Conservation (phyloP, 2,888 invertebrate species). For the Leptopilina syphax region DNA sequence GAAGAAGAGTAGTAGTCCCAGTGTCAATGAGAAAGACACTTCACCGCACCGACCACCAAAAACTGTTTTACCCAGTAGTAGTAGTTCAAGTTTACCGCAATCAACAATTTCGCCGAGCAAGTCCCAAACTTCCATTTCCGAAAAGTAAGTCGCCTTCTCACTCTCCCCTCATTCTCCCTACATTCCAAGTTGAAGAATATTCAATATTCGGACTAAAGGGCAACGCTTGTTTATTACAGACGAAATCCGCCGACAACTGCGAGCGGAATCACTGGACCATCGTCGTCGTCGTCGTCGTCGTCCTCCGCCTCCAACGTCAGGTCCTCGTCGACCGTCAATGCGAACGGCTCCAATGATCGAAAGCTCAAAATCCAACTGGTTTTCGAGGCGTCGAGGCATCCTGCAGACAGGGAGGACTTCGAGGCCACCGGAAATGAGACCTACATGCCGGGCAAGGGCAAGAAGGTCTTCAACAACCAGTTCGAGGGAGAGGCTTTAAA, state of each 20-base stretch:
- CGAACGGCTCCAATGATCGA: conserved; percentile 65
- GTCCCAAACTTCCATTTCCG: conserved; percentile 61
- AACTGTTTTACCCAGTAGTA: conserved; percentile 44
- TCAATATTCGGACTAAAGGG: not conserved
- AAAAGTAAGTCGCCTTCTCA: conserved; percentile 60
- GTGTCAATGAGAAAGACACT: conserved; percentile 67
- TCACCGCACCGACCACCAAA: conserved; percentile 68
- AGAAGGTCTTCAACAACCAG: conserved; percentile 71
- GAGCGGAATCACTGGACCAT: conserved; percentile 56
- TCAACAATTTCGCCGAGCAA: conserved; percentile 66
- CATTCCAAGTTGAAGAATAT: conserved; percentile 13
- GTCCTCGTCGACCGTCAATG: conserved; percentile 59
- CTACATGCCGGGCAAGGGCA: conserved; percentile 78
- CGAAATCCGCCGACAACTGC: conserved; percentile 62
- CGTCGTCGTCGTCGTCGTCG: conserved; percentile 51
- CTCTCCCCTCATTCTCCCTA: no score
- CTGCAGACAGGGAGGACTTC: conserved; percentile 86
- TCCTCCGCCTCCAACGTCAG: conserved; percentile 60
- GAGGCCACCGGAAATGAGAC: conserved; percentile 84
- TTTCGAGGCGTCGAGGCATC: conserved; percentile 85
- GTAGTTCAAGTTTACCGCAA: conserved; percentile 59
- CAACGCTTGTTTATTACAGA: conserved; percentile 54
- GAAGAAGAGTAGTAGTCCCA: conserved; percentile 75
- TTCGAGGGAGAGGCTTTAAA: conserved; percentile 69
- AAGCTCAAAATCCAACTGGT: conserved; percentile 80